Percentiles rank a stretch among this genome's conserved stretches.
phyloP scores from a whole-genome alignment of 2,113 vertebrate genomes.

The Tragulus kanchil region DNA sequence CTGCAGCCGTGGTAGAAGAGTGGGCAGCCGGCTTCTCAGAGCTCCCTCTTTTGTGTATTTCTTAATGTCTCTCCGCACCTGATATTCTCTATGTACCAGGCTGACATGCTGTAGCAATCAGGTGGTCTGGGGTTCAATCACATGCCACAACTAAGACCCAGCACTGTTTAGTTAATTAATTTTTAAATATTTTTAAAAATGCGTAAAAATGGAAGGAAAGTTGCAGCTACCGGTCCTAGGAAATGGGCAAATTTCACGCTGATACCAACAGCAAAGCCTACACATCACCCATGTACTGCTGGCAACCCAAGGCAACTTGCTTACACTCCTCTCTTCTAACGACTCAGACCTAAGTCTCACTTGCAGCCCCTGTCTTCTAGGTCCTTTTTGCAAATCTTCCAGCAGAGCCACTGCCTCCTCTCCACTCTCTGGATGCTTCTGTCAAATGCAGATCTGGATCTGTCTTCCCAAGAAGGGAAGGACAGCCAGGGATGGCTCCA shows the following conservation, averaged over 20 bases:
- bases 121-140: background rate
- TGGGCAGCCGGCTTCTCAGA: background rate
- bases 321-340: background rate
- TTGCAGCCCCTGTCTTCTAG: background rate
- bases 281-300: background rate
- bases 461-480: background rate
- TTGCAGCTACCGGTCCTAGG: background rate
- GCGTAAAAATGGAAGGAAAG: background rate
- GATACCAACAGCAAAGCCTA: background rate
- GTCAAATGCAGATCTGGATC: conserved; percentile 18
- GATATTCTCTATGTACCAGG: too few species aligned
- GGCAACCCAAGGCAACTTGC: background rate
- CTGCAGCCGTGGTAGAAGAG: accelerated
- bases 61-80: too few species aligned
- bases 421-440: conserved; percentile 23
- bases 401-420: conserved; percentile 30
- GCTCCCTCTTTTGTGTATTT: too few species aligned
- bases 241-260: background rate
- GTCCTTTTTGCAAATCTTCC: conserved; percentile 1
- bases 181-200: background rate
- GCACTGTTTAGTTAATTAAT: background rate
- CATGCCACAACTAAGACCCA: background rate
- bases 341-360: background rate
- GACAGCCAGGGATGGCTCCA: conserved; percentile 19
- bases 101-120: background rate